A percentile compares a stretch with the other conserved stretches of the same genome.
Conservation (phyloP, 2,797 vertebrate species). For the Microhierax caerulescens region DNA sequence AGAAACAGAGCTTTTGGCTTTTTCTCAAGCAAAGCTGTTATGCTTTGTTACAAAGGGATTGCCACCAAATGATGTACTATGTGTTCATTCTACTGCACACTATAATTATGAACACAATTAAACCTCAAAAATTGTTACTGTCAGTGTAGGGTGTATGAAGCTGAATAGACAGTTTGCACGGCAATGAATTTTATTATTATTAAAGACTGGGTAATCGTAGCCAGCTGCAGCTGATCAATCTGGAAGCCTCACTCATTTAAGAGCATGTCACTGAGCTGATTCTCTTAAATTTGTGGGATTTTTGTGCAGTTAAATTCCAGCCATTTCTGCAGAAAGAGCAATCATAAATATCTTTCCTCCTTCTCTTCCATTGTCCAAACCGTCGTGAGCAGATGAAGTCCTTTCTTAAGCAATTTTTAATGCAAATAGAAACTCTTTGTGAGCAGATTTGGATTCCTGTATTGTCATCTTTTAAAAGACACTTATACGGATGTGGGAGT, state of each 20-base stretch:
- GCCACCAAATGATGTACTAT: background rate
- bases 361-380: background rate
- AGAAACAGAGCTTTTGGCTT: background rate
- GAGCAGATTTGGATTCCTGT: background rate
- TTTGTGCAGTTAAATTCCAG: background rate
- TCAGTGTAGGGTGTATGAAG: background rate
- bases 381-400: background rate
- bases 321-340: background rate
- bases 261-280: background rate
- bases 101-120: slow-evolving; percentile 39
- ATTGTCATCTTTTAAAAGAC: background rate
- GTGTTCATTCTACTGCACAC: background rate
- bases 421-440: background rate
- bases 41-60: background rate
- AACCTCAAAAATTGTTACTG: slow-evolving; percentile 14
- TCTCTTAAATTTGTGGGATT: background rate
- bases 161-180: background rate
- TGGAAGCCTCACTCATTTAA: background rate
- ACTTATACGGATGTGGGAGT: background rate
- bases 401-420: background rate
- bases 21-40: background rate
- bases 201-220: slow-evolving; percentile 1
- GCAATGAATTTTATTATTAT: background rate
- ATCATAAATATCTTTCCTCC: background rate
- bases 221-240: background rate